These are phyloP conservation scores for Drosophila multiciliata DNA, from an alignment of 2,888 invertebrate species.

Conservation along the genomic window DNA sequence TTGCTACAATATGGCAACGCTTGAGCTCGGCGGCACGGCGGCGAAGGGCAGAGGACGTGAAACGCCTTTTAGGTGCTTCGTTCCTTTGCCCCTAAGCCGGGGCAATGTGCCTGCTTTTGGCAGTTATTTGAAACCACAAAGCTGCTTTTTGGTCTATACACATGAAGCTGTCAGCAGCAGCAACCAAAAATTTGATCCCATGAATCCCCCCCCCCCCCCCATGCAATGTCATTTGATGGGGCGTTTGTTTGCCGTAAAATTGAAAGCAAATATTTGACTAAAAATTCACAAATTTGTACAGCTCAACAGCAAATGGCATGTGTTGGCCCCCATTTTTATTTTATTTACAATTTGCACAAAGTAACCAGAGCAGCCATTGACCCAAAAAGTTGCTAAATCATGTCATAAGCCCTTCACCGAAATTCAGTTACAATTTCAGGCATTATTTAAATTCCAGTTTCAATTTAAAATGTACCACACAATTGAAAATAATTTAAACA, in stretches of 20 bases:
- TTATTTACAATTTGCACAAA: conserved; percentile 62
- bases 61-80: conserved; percentile 25
- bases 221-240: conserved; percentile 13
- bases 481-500: conserved; percentile 24
- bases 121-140: conserved; percentile 74
- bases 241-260: conserved; percentile 54
- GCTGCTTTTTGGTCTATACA: conserved; percentile 67
- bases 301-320: conserved; percentile 35
- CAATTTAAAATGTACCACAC: conserved; percentile 24
- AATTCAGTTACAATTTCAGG: background rate
- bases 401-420: conserved; percentile 22
- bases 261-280: conserved; percentile 75
- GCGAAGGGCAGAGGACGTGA: background rate
- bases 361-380: conserved; percentile 52
- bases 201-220: background rate
- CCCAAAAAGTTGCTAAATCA: conserved; percentile 34
- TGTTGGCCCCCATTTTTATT: conserved; percentile 35
- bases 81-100: conserved; percentile 45
- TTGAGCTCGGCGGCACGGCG: conserved; percentile 24
- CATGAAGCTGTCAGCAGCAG: conserved; percentile 71
- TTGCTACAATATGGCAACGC: conserved; percentile 65
- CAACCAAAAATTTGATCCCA: conserved; percentile 12
- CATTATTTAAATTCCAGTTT: conserved; percentile 12
- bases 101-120: conserved; percentile 52
- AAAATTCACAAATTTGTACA: conserved; percentile 67